Base-by-base conservation (phyloP, 2,113 vertebrate species). In the Oreochromis aureus region DNA sequence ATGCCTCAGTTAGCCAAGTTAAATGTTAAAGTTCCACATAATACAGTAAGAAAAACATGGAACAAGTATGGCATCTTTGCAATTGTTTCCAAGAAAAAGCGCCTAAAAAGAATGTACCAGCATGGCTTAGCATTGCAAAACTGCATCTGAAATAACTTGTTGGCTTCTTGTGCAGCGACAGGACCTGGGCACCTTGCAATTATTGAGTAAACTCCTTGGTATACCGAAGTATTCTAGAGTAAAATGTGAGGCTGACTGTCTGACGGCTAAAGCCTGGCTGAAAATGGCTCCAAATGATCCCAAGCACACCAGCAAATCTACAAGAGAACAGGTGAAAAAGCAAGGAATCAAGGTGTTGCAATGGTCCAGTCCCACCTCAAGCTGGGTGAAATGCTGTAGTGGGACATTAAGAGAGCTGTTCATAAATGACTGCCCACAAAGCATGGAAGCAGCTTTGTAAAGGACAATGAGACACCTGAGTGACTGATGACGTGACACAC, bases 41-140 rank as follows among this genome's bases (percentile, higher is more conserved):
- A 18, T 46, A 30, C 22, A 73, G 8, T 48, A 10, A 73, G n/a
- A 46, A 73, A 44, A 44, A 71, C n/a, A 44, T 16, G n/a, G 39
- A 44, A 16, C 66, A 46, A 48, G 0, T 46, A 1, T 46, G 66
- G 39, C 7, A 27, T 27, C 39, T 73, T 73, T 73, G 69, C 39
- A 27, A 6, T 44, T 6, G 22, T 46, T 73, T 46, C 15, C 0
- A 0, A 46, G 22, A 46, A 46, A 73, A 3, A 46, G 15, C 10
- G 22, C 69, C 22, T 73, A 46, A 27, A 73, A 27, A 48, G 22
- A 36, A 73, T 41, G 5, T 6, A 73, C 8, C 15, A 73, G 41
- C 22, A 10, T 30, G 9, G 41, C 4, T 73, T 48, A 48, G 41
- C 22, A 6, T 6, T 73, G 15, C 41, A 73, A 30, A 73, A 39